phyloP scores from a whole-genome alignment of 2,888 invertebrate genomes.

The Scaeva pyrastri region DNA sequence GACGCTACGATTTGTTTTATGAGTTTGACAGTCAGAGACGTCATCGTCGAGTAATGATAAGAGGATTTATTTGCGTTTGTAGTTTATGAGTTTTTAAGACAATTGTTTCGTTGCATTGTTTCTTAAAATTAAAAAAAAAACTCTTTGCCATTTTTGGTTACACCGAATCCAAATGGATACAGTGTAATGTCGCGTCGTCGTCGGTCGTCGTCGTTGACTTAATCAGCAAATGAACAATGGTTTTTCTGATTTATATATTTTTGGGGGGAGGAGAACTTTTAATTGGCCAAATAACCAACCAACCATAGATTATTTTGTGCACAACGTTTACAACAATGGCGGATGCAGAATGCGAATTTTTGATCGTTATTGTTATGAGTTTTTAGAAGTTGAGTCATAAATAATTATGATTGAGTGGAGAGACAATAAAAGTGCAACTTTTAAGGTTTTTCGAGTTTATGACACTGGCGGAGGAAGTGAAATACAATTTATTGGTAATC shows the following conservation, averaged over 20 bases:
- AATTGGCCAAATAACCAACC: slow-evolving; percentile 47
- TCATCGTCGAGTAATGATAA: slow-evolving; percentile 42
- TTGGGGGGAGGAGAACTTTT: slow-evolving; percentile 57
- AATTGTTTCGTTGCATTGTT: slow-evolving; percentile 11
- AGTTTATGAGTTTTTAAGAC: slow-evolving; percentile 45
- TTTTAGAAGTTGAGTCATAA: slow-evolving; percentile 28
- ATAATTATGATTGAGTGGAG: slow-evolving; percentile 5
- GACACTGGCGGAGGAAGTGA: too few relatives aligned
- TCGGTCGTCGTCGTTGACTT: slow-evolving; percentile 35
- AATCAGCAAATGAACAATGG: slow-evolving; percentile 57
- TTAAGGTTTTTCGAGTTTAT: neutral
- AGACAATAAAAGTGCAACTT: neutral
- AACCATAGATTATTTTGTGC: slow-evolving; percentile 40
- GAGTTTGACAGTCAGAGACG: slow-evolving; percentile 5
- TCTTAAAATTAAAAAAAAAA: too few relatives aligned
- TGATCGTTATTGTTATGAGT: slow-evolving; percentile 13
- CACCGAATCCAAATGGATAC: neutral
- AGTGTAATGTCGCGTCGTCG: slow-evolving; percentile 12
- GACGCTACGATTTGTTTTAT: slow-evolving; percentile 9
- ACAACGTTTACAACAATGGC: neutral
- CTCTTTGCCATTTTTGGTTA: slow-evolving; percentile 4
- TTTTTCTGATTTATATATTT: slow-evolving; percentile 51
- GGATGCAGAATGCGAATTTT: neutral
- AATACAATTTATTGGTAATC: neutral
- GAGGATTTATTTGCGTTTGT: slow-evolving; percentile 52